Evolutionary conservation across 2,797 vertebrate species (phyloP), one percentile per base, ranked within the genome.

Genomic region (Aratinga solstitialis): DNA sequence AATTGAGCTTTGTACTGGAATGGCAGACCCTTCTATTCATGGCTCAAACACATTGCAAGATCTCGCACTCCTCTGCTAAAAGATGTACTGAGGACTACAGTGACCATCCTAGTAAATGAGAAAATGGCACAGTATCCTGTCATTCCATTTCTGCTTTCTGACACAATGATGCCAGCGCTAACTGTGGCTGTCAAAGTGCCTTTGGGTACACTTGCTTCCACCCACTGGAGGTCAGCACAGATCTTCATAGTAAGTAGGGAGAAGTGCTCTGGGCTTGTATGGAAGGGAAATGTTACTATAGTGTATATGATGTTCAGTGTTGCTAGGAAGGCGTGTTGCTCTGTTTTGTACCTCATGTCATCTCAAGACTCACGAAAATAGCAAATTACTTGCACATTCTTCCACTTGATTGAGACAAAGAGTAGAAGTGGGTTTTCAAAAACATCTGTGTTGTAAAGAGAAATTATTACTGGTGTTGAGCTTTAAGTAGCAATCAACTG

Each of bases 141-240:
- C 84, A 24, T 51, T 93, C 47, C 9, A 9, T 59, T 78, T 75
- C 51, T 84, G n/a, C 65, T 76, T 92, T 51, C 2, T 1, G 17
- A 51, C 18, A 20, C 63, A 56, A 9, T 14, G 23, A 8, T 67
- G 54, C 7, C 14, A 32, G 58, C 50, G 42, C 32, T 61, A 47
- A 6, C 43, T 24, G 7, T 84, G 67, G 34, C n/a, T 36, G 34
- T 36, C 23, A 36, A 36, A 59, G 34, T 36, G 58, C 16, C 58
- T 59, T 89, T 88, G 43, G 56, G 63, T 92, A 75, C 67, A 48
- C 67, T 30, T 88, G 82, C 66, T 77, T 87, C n/a, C 45, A 76
- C 94, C 78, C 97, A 92, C 88, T 53, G 72, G 97, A 96, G 90
- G 96, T 97, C 97, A 97, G 96, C 90, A 93, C 73, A 84, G 95